Evolutionary conservation across 1,140 invertebrate genomes (phyloP).

Genomic region (Onthophagus taurus): DNA sequence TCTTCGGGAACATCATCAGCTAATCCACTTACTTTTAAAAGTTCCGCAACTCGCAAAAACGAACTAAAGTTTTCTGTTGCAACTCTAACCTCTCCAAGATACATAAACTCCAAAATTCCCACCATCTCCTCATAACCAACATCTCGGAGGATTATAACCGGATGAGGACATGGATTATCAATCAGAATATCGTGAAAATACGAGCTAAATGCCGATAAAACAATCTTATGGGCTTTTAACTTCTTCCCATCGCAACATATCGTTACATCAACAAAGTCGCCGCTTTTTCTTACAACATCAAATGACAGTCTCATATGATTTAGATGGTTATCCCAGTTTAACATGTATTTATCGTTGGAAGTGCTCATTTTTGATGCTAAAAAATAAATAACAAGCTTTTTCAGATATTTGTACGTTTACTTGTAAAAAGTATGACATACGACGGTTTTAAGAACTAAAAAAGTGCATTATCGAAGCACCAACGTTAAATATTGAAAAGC

Average conservation of each 20-base stretch:
- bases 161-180: conserved; percentile 11
- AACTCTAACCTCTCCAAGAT: conserved; percentile 9
- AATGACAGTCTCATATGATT: conserved; percentile 8
- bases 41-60: conserved; percentile 8
- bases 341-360: conserved; percentile 10
- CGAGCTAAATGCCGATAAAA: conserved; percentile 48
- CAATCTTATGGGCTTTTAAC: conserved; percentile 48
- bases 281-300: neutral
- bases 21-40: conserved; percentile 14
- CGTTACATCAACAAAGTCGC: conserved; percentile 45
- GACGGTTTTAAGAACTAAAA: too few species aligned
- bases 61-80: conserved; percentile 12
- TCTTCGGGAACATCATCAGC: too few species aligned
- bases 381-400: too few species aligned
- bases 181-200: conserved; percentile 40
- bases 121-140: conserved; percentile 4
- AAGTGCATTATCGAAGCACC: too few species aligned
- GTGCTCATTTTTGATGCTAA: conserved; percentile 1
- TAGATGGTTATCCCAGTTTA: conserved; percentile 13
- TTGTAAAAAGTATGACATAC: too few species aligned
- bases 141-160: conserved; percentile 6
- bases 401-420: too few species aligned
- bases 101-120: conserved; percentile 10
- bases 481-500: too few species aligned
- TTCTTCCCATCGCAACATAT: conserved; percentile 45